Conservation (phyloP, 2,797 vertebrate species). For the Macropus fuliginosus region DNA sequence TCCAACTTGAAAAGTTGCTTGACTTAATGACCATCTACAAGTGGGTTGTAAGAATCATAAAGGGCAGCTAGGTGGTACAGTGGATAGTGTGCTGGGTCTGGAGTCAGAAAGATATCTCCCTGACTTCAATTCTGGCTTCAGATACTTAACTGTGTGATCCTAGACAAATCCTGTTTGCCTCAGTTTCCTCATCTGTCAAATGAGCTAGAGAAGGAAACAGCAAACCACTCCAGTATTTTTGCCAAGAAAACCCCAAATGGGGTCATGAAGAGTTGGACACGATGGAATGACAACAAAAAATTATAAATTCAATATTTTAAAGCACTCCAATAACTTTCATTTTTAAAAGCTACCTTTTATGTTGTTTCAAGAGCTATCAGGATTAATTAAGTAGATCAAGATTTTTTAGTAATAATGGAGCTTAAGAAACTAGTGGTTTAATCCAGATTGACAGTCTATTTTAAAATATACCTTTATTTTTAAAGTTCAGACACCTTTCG, state of each 20-base stretch:
- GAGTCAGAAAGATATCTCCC: not conserved
- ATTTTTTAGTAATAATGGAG: constrained; percentile 25
- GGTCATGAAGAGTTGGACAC: not conserved
- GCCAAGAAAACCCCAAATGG: not conserved
- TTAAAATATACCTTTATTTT: constrained; percentile 50
- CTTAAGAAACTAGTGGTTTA: constrained; percentile 39
- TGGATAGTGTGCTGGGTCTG: not conserved
- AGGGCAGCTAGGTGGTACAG: not conserved
- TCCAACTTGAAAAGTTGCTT: not conserved
- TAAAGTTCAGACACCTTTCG: constrained; percentile 38
- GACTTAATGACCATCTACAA: constrained; percentile 18
- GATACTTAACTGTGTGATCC: not conserved
- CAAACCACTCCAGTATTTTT: not conserved
- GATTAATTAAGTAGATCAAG: not conserved
- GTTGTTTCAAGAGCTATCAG: constrained; percentile 33
- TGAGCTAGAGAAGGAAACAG: not conserved
- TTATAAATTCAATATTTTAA: constrained; percentile 29
- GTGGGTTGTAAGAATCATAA: not conserved
- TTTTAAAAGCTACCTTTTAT: constrained; percentile 1
- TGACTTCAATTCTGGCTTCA: not conserved
- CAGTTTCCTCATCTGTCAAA: not conserved
- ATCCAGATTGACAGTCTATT: not conserved
- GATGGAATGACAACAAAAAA: not conserved
- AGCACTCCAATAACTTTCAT: constrained; percentile 19
- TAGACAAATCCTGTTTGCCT: not conserved